These are phyloP conservation scores for human DNA, from an alignment of 2,113 vertebrate genomes.

Conservation along the genomic window GRCh38 chr2:168511001-168511500, in stretches of 20 bases:
- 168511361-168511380: not conserved
- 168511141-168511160: not conserved
- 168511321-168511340: not conserved
- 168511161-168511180: not conserved
- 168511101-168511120: not conserved
- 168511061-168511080: not conserved
- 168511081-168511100: not conserved
- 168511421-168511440: not conserved
- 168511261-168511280: not conserved
- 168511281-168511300: not conserved
- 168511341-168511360: not conserved
- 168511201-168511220: not conserved
- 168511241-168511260: not conserved
- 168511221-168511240: not conserved
- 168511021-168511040: not conserved
- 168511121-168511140: not conserved
- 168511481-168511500: not conserved
- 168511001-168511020: not conserved
- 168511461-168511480: not conserved
- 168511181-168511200: not conserved
- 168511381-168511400: not conserved
- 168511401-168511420: not conserved
- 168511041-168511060: not conserved
- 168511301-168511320: not conserved
- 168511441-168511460: not conserved